phyloP scores from a whole-genome alignment of 2,797 vertebrate genomes.

The Molossus molossus region DNA sequence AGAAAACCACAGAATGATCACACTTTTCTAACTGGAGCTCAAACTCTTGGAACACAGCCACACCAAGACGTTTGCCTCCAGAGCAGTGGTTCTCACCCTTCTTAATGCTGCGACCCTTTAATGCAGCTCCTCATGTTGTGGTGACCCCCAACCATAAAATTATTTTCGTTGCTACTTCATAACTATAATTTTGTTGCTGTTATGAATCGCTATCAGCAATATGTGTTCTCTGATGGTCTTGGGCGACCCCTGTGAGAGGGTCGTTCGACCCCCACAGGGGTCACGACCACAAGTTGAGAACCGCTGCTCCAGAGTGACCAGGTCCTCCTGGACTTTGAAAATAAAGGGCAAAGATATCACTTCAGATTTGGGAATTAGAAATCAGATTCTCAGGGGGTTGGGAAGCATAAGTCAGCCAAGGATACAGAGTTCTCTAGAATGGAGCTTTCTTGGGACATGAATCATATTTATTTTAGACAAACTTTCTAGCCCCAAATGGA shows the following conservation, averaged over 20 bases:
- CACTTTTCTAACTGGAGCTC: constrained; percentile 11
- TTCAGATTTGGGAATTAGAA: constrained; percentile 4
- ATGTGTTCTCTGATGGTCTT: too few relatives aligned
- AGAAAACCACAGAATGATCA: background rate
- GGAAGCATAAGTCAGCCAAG: background rate
- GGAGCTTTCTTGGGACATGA: constrained; percentile 47
- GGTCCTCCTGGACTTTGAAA: background rate
- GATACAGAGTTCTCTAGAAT: constrained; percentile 21
- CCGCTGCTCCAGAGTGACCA: background rate
- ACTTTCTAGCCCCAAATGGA: constrained; percentile 45
- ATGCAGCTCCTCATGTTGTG: too few relatives aligned
- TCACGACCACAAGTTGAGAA: too few relatives aligned
- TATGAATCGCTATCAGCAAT: too few relatives aligned
- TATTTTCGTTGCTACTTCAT: too few relatives aligned
- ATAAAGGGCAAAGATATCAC: constrained; percentile 29
- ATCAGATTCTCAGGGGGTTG: background rate
- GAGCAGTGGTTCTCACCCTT: background rate
- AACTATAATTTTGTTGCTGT: too few relatives aligned
- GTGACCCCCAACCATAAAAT: too few relatives aligned
- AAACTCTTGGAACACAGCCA: background rate
- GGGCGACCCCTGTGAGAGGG: too few relatives aligned
- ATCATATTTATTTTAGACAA: constrained; percentile 73
- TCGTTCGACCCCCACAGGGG: too few relatives aligned
- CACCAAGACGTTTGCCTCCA: background rate
- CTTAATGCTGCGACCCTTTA: too few relatives aligned